These are phyloP conservation scores for Pammene fasciana DNA, from an alignment of 2,888 invertebrate genomes.

Conservation along the genomic window DNA sequence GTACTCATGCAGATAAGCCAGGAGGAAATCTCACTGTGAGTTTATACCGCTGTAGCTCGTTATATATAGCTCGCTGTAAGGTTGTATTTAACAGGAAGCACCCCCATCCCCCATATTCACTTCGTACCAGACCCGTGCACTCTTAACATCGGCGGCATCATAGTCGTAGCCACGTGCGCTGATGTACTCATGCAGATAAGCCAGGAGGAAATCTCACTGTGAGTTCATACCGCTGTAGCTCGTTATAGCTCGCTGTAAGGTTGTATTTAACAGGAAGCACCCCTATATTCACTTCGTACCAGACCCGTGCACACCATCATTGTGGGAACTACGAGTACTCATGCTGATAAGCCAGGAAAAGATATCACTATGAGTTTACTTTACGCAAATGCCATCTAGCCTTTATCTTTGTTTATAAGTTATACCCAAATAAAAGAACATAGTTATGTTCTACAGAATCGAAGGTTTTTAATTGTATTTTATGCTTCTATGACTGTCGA, in stretches of 20 bases:
- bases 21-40: conserved; percentile 90
- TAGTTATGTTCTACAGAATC: no score
- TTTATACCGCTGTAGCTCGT: conserved; percentile 35
- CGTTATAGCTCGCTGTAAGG: no score
- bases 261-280: conserved; percentile 62
- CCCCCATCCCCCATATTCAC: conserved; percentile 85
- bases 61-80: no score
- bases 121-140: conserved; percentile 92
- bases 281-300: conserved; percentile 87
- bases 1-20: conserved; percentile 91
- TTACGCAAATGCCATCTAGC: no score
- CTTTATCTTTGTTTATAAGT: no score
- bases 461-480: no score
- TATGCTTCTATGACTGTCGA: no score
- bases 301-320: conserved; percentile 91
- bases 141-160: conserved; percentile 89
- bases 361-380: conserved; percentile 83
- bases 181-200: conserved; percentile 79
- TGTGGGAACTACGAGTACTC: conserved; percentile 91
- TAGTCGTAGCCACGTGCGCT: conserved; percentile 90
- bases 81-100: conserved; percentile 61
- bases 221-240: background rate
- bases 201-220: no score
- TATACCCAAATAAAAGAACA: no score
- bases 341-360: conserved; percentile 93